Base-by-base conservation (phyloP, 2,888 invertebrate species). In the Blomia tropicalis region DNA sequence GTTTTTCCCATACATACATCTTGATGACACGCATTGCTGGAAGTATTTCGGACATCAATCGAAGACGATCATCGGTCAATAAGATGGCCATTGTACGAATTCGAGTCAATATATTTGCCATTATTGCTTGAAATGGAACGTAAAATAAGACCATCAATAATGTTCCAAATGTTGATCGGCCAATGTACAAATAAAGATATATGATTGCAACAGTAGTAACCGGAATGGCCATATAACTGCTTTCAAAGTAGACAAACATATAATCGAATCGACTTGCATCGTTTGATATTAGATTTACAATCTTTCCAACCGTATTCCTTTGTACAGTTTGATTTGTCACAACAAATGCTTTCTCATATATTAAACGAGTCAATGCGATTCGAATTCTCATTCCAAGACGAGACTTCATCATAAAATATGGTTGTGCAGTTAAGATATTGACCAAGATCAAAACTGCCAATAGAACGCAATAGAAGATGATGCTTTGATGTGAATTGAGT, bases 1-100 rank as follows among this genome's bases (percentile, higher is more conserved):
- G 87, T 69, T 83, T 84, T 73, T 93, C 93, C 79, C 93, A 93
- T 2, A 89, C 87, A 72, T 92, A 93, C 90, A 93, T 92, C 78
- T 93, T 93, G 67, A 93, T 87, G 2, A 92, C 88, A 76, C 90
- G 84, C 75, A 96, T 90, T 56, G 91, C 95, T 64, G 81, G 81
- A 66, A 95, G 84, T 69, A 95, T 83, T 79, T 96, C 95, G 72
- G 86, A 88, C 90, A 95, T 95, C 58, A 92, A 79, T 59, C 88
- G 81, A 43, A 95, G 86, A 66, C 95, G 79, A 69, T 85, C 84
- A 74, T 95, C 95, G 0, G 92, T 92, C 72, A 84, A 80, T 66
- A 79, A 76, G 0, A 93, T 92, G 0, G 88, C 88, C 70, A 82
- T 81, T 72, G 82, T 79, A 66, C 95, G 81, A 69, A 82, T 78